Conservation (phyloP, 2,113 vertebrate genomes). For the Cyanoderma ruficeps region DNA sequence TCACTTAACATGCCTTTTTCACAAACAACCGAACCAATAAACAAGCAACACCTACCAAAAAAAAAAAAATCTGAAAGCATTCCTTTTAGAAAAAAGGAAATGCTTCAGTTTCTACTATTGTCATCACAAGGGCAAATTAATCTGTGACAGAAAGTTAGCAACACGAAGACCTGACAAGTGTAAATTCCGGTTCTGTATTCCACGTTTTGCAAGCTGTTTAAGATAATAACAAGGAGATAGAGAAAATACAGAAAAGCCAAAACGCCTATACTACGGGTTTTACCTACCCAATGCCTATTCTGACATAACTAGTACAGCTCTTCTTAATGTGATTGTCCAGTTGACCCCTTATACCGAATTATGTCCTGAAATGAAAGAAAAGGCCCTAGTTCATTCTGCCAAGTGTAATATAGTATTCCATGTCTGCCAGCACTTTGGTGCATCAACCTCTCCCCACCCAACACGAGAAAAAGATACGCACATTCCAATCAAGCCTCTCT, state of each 20-base stretch:
- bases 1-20: not conserved
- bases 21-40: not conserved
- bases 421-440: constrained; percentile 12
- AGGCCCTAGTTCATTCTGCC: not conserved
- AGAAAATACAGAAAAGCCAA: not conserved
- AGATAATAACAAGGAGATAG: not conserved
- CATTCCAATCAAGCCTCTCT: constrained; percentile 51
- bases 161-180: not conserved
- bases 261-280: not conserved
- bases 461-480: constrained; percentile 35
- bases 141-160: not conserved
- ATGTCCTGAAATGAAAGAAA: constrained; percentile 1
- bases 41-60: not conserved
- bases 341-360: not conserved
- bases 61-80: not conserved
- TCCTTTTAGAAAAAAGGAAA: not conserved
- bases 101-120: not conserved
- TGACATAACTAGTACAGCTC: not conserved
- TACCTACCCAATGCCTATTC: not conserved
- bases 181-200: not conserved
- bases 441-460: constrained; percentile 38
- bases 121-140: constrained; percentile 23
- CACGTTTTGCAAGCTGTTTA: not conserved
- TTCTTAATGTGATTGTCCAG: not conserved
- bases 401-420: constrained; percentile 7